Evolutionary conservation across 2,113 vertebrate genomes (phyloP), one percentile per base, ranked within the genome.

Genomic region (Kryptolebias marmoratus): DNA sequence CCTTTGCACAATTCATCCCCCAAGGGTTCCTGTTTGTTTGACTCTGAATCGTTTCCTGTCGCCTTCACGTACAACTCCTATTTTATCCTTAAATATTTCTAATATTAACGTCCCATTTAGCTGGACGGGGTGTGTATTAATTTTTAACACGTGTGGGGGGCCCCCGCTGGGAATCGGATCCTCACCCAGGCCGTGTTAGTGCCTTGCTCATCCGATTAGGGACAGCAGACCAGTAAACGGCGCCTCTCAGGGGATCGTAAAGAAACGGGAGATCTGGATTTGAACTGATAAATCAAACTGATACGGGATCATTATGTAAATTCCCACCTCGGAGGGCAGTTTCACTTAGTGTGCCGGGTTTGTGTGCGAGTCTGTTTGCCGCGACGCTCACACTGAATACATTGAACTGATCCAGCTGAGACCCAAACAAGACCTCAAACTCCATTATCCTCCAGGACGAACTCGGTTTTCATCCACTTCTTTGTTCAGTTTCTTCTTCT

Each of bases 281-380:
- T 65, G 27, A 83, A 68, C 30, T 53, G 59, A 90, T 91, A 88
- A 87, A 90, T 91, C 90, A 91, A 82, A 83, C 45, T 32, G 63
- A 81, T 87, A 73, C 18, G 15, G 3, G 31, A 82, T 79, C 80
- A 71, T 89, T 89, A 90, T 90, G 88, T 75, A 82, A 85, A 91
- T 90, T 65, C 28, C 80, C 69, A 86, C 81, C 85, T 88, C 42
- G 8, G 55, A 87, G 87, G 83, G 79, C 87, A 82, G 65, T 68
- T 81, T 60, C 65, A 79, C 59, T 80, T 81, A 69, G 62, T 64
- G 47, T 45, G 63, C 15, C 42, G 36, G 7, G 56, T 59, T 62
- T 67, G 53, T 58, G 54, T 16, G 27, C 39, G 63, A n/a, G 39
- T 49, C 48, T 62, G 53, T 50, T n/a, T 30, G 2, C 66, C 28